Percentiles rank a stretch among this genome's conserved stretches.
These are phyloP conservation scores for Cherax quadricarinatus DNA, from an alignment of 1,140 invertebrate species.

Conservation along the genomic window DNA sequence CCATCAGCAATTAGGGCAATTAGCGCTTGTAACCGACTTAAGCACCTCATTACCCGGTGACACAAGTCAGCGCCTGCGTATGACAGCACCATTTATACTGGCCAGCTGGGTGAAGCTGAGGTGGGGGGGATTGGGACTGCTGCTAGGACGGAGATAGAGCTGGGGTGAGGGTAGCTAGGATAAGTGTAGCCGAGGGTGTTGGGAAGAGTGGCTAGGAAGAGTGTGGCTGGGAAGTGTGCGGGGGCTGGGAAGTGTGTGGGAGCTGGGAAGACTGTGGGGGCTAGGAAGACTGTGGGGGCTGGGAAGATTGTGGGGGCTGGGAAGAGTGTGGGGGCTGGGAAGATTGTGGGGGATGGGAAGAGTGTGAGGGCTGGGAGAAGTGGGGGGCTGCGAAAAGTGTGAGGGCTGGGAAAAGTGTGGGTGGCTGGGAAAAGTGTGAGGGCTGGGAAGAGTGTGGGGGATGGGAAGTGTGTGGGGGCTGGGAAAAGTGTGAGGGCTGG, in stretches of 20 bases:
- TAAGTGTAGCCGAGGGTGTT: not conserved
- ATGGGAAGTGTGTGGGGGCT: not conserved
- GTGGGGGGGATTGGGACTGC: not conserved
- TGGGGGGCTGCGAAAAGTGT: too few species aligned
- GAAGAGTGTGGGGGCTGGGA: too few species aligned
- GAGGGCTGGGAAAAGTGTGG: not conserved
- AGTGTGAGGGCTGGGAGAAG: not conserved
- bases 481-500: too few species aligned
- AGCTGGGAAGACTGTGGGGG: not conserved
- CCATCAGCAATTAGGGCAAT: constrained; percentile 30
- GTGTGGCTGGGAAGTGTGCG: too few species aligned
- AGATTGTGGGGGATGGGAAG: not conserved
- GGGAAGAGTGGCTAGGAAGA: not conserved
- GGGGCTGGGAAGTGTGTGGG: not conserved
- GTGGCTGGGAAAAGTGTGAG: too few species aligned
- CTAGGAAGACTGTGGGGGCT: too few species aligned
- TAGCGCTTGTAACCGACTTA: constrained; percentile 32
- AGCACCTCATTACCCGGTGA: constrained; percentile 18
- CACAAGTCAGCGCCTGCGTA: constrained; percentile 3
- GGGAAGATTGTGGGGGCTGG: not conserved
- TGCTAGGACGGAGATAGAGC: too few species aligned
- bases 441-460: too few species aligned
- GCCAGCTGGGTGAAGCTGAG: not conserved
- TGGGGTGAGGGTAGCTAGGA: not conserved
- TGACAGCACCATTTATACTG: constrained; percentile 38